Base-by-base conservation (phyloP, 2,113 vertebrate species). In the Lycaon pictus region DNA sequence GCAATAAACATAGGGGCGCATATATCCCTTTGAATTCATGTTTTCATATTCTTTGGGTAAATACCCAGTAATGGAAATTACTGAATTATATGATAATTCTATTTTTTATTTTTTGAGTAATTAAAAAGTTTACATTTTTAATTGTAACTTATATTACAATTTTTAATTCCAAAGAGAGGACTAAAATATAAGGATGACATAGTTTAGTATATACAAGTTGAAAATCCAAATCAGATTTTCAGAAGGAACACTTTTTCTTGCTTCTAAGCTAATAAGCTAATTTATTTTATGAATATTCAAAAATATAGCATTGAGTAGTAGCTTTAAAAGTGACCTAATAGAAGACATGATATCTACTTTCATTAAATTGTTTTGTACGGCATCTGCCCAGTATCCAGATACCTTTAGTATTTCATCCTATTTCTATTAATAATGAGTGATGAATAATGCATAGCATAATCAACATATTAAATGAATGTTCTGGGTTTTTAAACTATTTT, bases 261-360 rank as follows among this genome's bases (percentile, higher is more conserved):
- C 58, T 51, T 88, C 43, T 60, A 90, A 98, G 43, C 32, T 23
- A 79, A 43, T 72, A 55, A 65, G 48, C 27, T 60, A 55, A 25
- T 35, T 77, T 90, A 1, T 81, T 90, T 81, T n/a, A 16, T 90
- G 25, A n/a, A 51, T 95, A 79, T 89, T 92, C 29, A 93, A 62
- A 92, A 92, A 92, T 55, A 86, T 1, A 86, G 3, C 32, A 23
- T 65, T 62, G 48, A 85, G 10, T 32, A 43, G 53, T 25, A 29
- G 2, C 11, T 22, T 56, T 93, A 63, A 85, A 67, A 43, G 29
- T 76, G 58, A 76, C 35, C 63, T 80, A 32, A 84, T 22, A 82
- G 32, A n/a, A 90, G 12, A 53, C 7, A 62, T 0, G 62, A 35
- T 51, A 19, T 10, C 16, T 74, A n/a, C 11, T 76, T 35, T 69